Evolutionary conservation across 2,113 vertebrate species (phyloP).

Genomic region (Motacilla tschutschensis): DNA sequence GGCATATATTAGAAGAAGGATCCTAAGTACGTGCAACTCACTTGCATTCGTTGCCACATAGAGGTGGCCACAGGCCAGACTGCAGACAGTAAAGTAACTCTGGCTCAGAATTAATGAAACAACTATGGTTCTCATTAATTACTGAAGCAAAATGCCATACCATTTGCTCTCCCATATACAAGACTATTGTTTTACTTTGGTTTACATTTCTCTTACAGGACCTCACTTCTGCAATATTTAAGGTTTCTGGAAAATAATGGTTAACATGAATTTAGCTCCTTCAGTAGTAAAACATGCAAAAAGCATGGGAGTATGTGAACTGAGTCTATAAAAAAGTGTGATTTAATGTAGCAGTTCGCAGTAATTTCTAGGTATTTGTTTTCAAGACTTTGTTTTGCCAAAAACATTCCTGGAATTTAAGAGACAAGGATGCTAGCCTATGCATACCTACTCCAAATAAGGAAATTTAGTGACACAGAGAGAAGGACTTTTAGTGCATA

Average conservation of each 20-base stretch:
- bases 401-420: not conserved
- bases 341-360: not conserved
- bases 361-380: not conserved
- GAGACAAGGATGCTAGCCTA: not conserved
- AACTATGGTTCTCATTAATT: not conserved
- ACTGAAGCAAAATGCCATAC: not conserved
- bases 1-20: not conserved
- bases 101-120: not conserved
- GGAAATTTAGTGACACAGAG: not conserved
- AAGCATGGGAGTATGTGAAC: not conserved
- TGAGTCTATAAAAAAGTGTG: not conserved
- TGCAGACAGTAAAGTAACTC: not conserved
- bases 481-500: not conserved
- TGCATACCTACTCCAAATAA: conserved; percentile 13
- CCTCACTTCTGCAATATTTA: not conserved
- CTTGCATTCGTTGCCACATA: fast-evolving
- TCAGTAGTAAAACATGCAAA: not conserved
- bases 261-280: not conserved
- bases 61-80: not conserved
- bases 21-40: fast-evolving
- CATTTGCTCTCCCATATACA: not conserved
- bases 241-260: not conserved
- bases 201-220: not conserved
- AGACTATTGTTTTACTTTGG: not conserved
- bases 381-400: not conserved